Base-by-base conservation (phyloP, 1,140 invertebrate species). In the Tribolium castaneum region DNA sequence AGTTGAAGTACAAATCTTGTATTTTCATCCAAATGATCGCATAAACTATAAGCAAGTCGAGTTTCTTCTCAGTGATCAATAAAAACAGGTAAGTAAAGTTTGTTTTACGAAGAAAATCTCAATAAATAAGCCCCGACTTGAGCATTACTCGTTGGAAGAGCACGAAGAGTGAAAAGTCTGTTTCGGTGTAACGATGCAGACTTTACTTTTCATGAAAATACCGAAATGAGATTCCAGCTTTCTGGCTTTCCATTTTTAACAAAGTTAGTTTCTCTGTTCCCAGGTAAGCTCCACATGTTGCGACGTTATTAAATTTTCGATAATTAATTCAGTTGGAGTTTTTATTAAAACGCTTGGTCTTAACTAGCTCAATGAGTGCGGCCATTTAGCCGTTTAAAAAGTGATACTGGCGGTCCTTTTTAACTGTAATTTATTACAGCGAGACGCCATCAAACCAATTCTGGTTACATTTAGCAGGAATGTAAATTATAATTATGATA, bases 371-470 rank as follows among this genome's bases (percentile, higher is more conserved):
- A 66, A 66, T 35, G 59, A 66, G 54, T 59, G 25, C 6, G 59
- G 12, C 59, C 30, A 14, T 66, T 66, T 66, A 66, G 35, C 25
- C 59, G 9, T 39, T 66, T 66, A 66, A 66, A 66, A 35, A 66
- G 39, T 35, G 59, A 66, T 30, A 66, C 25, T 30, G 19, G 59
- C 54, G 16, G 19, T 25, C 22, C 30, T n/a, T 66, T 66, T 39
- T 66, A 66, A 66, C 22, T 66, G 59, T 66, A 66, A 66, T 66
- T 66, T 66, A 66, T 66, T 66, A 66, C 4, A 22, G 4, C 25
- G 34, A 34, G 59, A 66, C 59, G 59, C n/a, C 59, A 66, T 66
- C 59, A 66, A 35, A 66, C 59, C 59, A 66, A 66, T 66, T 66
- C 59, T 35, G 30, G 25, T 45, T 34, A 66, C 59, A 66, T 34